phyloP scores from a whole-genome alignment of 2,888 invertebrate species.

The Thysanoteuthis rhombus region DNA sequence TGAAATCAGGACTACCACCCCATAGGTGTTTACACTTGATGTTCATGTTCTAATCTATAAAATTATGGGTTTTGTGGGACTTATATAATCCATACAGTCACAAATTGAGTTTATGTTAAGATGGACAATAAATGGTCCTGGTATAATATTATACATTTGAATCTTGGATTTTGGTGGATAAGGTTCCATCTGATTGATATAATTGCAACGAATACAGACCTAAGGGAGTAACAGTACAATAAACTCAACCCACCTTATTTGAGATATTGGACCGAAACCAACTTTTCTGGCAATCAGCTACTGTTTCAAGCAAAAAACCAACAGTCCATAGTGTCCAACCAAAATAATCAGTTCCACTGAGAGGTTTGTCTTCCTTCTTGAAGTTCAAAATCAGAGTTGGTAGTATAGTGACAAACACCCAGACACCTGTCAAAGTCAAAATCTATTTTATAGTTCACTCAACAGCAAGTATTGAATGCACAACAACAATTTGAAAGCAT shows the following conservation, averaged over 20 bases:
- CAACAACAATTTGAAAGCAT: not conserved
- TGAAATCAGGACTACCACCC: too few species aligned
- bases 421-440: slow-evolving; percentile 58
- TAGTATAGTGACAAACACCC: slow-evolving; percentile 66
- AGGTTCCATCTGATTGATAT: not conserved
- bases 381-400: slow-evolving; percentile 64
- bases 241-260: slow-evolving; percentile 51
- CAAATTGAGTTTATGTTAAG: too few species aligned
- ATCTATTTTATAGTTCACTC: not conserved
- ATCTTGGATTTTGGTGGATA: too few species aligned
- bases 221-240: not conserved
- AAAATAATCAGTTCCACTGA: slow-evolving; percentile 61
- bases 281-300: slow-evolving; percentile 64
- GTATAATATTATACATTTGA: too few species aligned
- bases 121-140: too few species aligned
- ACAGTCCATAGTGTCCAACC: slow-evolving; percentile 66
- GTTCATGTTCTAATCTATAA: too few species aligned
- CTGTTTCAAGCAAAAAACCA: slow-evolving; percentile 59
- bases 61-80: too few species aligned
- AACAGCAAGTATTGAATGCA: not conserved
- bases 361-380: slow-evolving; percentile 56
- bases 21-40: too few species aligned
- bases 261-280: slow-evolving; percentile 58
- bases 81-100: too few species aligned
- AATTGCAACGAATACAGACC: not conserved